Evolutionary conservation across 2,113 vertebrate genomes (phyloP).

Genomic region (Riparia riparia): DNA sequence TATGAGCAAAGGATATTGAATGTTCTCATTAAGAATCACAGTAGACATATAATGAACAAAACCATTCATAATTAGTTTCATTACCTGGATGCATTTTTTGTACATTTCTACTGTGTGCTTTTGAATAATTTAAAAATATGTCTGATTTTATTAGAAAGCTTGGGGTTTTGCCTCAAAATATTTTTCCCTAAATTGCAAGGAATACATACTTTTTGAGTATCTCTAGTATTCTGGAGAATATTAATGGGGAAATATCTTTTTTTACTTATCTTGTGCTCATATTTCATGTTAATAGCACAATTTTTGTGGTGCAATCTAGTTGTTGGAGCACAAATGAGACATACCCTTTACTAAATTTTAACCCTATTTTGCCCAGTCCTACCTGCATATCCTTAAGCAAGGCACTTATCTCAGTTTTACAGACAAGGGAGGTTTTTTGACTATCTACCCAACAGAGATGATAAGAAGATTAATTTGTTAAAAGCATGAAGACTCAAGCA

Average conservation of each 20-base stretch:
- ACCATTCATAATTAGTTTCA: neutral
- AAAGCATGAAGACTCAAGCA: conserved; percentile 4
- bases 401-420: conserved; percentile 11
- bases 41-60: neutral
- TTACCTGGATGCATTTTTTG: neutral
- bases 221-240: neutral
- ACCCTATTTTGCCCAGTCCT: neutral
- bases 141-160: neutral
- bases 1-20: neutral
- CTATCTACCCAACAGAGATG: neutral
- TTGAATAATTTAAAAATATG: neutral
- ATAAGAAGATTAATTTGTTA: conserved; percentile 52
- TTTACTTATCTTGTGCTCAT: neutral
- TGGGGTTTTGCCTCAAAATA: rapidly evolving
- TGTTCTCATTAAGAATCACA: neutral
- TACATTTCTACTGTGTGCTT: neutral
- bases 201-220: neutral
- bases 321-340: neutral
- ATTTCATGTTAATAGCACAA: neutral
- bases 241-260: neutral
- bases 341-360: neutral
- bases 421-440: conserved; percentile 25
- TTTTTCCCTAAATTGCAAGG: neutral
- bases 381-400: neutral
- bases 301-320: neutral